These are phyloP conservation scores for Pocillopora grandis DNA, from an alignment of 92 coral and sea anemone genomes.

Conservation along the genomic window DNA sequence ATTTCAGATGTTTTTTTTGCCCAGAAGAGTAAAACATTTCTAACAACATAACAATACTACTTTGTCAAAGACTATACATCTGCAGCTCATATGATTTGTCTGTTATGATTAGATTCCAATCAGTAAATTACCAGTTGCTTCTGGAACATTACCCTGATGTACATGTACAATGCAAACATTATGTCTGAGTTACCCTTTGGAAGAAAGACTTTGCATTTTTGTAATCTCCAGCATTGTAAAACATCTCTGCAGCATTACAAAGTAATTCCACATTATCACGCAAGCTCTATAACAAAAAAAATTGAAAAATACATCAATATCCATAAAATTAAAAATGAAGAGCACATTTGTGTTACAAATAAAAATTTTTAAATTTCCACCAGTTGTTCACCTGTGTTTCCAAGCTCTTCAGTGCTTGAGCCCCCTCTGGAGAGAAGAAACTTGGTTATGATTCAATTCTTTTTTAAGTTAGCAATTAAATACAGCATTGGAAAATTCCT, in stretches of 20 bases:
- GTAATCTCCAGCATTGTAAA: constrained; percentile 89
- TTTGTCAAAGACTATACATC: too few relatives aligned
- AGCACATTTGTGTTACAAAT: background rate
- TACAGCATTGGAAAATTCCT: too few relatives aligned
- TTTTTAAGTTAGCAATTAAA: background rate
- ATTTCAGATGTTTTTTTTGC: too few relatives aligned
- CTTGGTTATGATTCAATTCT: background rate
- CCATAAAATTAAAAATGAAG: background rate
- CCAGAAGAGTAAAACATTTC: too few relatives aligned
- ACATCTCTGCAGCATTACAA: constrained; percentile 85
- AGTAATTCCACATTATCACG: constrained; percentile 87
- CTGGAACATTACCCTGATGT: too few relatives aligned
- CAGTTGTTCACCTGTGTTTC: constrained; percentile 75
- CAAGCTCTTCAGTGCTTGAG: constrained; percentile 79
- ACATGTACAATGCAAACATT: background rate
- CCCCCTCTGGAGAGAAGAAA: constrained; percentile 67
- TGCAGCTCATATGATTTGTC: too few relatives aligned
- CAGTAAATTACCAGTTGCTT: too few relatives aligned
- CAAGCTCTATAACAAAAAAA: constrained; percentile 60
- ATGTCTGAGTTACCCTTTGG: constrained; percentile 64
- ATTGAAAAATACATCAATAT: background rate
- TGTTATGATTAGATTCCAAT: too few relatives aligned
- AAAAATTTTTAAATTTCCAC: background rate
- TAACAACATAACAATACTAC: too few relatives aligned
- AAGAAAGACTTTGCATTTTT: constrained; percentile 82